Evolutionary conservation across 2,888 invertebrate genomes (phyloP).

Genomic region (Andrena dorsata): DNA sequence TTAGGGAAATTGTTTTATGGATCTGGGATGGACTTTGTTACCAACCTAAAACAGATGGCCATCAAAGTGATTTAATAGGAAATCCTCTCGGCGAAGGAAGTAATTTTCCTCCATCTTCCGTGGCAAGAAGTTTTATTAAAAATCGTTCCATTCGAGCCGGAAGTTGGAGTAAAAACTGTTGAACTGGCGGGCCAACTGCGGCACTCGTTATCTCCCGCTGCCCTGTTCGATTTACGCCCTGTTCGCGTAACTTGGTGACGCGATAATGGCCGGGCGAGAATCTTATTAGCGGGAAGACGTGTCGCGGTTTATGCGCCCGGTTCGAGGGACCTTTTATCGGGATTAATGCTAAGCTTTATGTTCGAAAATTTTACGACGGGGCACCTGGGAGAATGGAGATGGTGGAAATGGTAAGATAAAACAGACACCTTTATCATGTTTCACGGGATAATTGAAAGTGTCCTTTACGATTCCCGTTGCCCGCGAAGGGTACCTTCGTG

Average conservation of each 20-base stretch:
- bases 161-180: no score
- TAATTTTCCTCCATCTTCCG: no score
- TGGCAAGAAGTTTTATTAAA: no score
- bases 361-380: constrained; percentile 32
- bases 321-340: constrained; percentile 28
- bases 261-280: constrained; percentile 11
- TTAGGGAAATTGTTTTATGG: no score
- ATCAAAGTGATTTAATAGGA: no score
- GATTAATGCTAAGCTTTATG: constrained; percentile 29
- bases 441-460: constrained; percentile 20
- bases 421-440: constrained; percentile 19
- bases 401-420: constrained; percentile 18
- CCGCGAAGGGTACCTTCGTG: not conserved
- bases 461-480: constrained; percentile 5
- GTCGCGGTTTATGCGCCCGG: constrained; percentile 31
- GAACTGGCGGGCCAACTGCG: not conserved
- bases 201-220: not conserved
- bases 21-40: no score
- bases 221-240: constrained; percentile 2
- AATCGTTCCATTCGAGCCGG: no score
- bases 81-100: no score
- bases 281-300: constrained; percentile 21
- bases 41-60: no score
- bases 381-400: not conserved
- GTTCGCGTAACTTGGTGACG: constrained; percentile 2